These are phyloP conservation scores for Ormyrus pomaceus DNA, from an alignment of 2,888 invertebrate species.

Conservation along the genomic window DNA sequence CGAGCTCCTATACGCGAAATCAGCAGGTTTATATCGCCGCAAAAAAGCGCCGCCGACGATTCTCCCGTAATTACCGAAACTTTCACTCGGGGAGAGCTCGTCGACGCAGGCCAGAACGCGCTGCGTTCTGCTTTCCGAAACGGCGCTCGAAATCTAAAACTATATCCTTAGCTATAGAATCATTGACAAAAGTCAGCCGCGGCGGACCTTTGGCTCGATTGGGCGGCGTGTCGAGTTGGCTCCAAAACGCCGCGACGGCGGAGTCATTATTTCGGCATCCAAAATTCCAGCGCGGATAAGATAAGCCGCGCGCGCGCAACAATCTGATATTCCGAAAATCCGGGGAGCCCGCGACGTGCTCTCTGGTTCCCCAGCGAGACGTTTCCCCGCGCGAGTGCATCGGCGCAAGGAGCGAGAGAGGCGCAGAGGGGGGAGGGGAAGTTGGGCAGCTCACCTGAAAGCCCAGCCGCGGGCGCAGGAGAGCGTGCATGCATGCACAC, in stretches of 20 bases:
- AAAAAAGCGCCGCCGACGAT: slow-evolving; percentile 19
- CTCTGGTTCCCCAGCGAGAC: not conserved
- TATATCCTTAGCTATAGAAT: too few relatives aligned
- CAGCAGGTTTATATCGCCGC: not conserved
- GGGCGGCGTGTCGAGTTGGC: too few relatives aligned
- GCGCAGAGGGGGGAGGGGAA: too few relatives aligned
- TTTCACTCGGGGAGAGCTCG: slow-evolving; percentile 47
- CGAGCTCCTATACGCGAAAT: slow-evolving; percentile 25
- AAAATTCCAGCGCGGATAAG: too few relatives aligned
- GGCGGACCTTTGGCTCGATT: too few relatives aligned
- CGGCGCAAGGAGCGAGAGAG: not conserved
- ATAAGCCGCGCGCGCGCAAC: too few relatives aligned
- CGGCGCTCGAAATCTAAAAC: not conserved
- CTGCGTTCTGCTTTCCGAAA: not conserved
- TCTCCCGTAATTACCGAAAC: slow-evolving; percentile 46
- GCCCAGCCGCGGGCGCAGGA: not conserved
- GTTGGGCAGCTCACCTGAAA: too few relatives aligned
- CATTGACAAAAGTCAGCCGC: too few relatives aligned
- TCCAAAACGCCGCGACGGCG: too few relatives aligned
- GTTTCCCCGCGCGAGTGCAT: not conserved
- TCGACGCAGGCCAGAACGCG: not conserved
- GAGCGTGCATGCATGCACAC: not conserved
- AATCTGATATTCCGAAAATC: not conserved
- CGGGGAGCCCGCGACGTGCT: not conserved
- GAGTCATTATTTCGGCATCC: too few relatives aligned